A percentile compares a stretch with the other conserved stretches of the same genome.
Conservation (phyloP, 1,140 invertebrate genomes). For the Musca domestica region DNA sequence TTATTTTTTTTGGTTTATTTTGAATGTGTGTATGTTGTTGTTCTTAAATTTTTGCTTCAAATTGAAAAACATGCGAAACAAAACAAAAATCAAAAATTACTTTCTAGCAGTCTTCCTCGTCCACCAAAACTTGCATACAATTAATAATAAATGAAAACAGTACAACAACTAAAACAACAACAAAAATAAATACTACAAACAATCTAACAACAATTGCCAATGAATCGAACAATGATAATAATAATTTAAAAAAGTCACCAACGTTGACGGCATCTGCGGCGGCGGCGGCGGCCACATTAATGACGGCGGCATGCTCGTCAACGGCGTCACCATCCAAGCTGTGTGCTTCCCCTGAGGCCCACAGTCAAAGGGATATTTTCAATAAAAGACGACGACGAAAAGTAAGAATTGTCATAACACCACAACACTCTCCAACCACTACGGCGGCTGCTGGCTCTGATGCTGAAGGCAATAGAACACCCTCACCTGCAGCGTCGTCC, state of each 20-base stretch:
- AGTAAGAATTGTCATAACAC: constrained; percentile 23
- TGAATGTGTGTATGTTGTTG: neutral
- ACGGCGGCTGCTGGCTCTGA: too few relatives aligned
- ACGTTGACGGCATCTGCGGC: neutral
- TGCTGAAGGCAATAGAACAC: too few relatives aligned
- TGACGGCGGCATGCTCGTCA: neutral
- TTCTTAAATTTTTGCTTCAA: neutral
- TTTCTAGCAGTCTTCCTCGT: constrained; percentile 25
- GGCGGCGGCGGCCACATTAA: constrained; percentile 2
- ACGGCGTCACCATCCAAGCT: neutral
- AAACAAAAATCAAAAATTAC: neutral
- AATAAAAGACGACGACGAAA: constrained; percentile 27
- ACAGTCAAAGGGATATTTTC: constrained; percentile 26
- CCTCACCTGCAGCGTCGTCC: neutral
- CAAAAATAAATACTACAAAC: neutral
- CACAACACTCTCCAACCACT: neutral
- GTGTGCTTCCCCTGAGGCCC: constrained; percentile 23
- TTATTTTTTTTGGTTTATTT: neutral
- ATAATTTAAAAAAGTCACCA: too few relatives aligned
- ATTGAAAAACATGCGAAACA: neutral
- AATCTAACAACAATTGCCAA: neutral
- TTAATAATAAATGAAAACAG: constrained; percentile 20
- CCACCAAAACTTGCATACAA: constrained; percentile 13
- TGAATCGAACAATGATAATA: too few relatives aligned
- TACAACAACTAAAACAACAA: constrained; percentile 14